These are phyloP conservation scores for human DNA, from an alignment of 2,113 vertebrate genomes.

Conservation along the genomic window DNA sequence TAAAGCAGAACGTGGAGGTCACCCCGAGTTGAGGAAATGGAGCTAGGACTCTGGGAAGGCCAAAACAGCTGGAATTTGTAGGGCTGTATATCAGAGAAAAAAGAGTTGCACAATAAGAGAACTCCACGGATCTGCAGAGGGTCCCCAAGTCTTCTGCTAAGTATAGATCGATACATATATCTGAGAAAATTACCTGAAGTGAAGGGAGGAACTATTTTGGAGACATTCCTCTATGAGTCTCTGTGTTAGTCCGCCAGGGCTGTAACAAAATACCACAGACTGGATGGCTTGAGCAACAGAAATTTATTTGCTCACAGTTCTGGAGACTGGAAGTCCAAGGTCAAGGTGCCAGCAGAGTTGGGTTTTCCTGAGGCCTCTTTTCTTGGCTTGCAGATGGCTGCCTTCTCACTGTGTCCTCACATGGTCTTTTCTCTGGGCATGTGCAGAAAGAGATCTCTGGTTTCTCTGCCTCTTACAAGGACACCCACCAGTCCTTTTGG, in stretches of 20 bases:
- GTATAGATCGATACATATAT: neutral
- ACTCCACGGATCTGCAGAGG: neutral
- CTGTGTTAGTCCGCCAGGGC: neutral
- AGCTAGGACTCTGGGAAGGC: neutral
- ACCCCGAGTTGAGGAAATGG: neutral
- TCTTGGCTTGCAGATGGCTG: neutral
- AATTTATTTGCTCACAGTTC: conserved; percentile 20
- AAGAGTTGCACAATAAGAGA: neutral
- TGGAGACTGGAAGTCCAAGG: neutral
- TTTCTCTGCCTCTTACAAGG: neutral
- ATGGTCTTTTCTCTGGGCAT: neutral
- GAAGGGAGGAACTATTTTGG: neutral
- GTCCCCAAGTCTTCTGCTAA: neutral
- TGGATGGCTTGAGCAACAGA: neutral
- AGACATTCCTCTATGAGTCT: neutral
- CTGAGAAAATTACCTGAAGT: neutral
- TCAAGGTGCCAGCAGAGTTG: neutral
- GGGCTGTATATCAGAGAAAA: neutral
- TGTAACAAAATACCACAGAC: neutral
- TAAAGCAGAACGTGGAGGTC: neutral
- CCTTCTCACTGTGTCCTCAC: neutral
- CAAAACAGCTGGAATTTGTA: neutral
- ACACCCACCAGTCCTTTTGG: neutral
- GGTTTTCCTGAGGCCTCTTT: neutral
- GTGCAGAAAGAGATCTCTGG: neutral